Evolutionary conservation across 2,113 vertebrate species (phyloP).

Genomic region (Microcebus jonahi): DNA sequence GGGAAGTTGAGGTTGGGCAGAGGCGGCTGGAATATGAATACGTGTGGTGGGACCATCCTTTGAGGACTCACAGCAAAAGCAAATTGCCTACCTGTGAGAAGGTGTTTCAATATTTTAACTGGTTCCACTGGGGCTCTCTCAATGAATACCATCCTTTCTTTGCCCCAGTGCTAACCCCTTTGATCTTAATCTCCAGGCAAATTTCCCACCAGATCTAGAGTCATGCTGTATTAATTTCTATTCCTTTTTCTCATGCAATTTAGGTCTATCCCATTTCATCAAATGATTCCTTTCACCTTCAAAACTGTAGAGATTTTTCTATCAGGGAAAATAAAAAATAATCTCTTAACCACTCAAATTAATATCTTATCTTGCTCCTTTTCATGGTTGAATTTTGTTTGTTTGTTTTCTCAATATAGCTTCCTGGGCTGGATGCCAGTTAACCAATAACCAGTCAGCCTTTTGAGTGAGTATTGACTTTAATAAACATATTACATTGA

Average conservation of each 20-base stretch:
- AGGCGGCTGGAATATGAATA: not conserved
- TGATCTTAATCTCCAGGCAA: not conserved
- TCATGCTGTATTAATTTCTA: not conserved
- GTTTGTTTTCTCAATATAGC: not conserved
- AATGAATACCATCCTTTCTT: not conserved
- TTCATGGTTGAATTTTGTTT: not conserved
- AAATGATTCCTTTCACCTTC: not conserved
- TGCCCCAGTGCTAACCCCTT: not conserved
- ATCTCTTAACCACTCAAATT: not conserved
- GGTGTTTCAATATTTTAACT: not conserved
- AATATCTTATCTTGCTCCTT: not conserved
- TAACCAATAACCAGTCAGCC: not conserved
- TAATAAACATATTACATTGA: not conserved
- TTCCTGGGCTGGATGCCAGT: not conserved
- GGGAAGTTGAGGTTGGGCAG: not conserved
- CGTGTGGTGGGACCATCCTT: not conserved
- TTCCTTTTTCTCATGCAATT: not conserved
- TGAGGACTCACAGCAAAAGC: not conserved
- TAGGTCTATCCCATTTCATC: not conserved
- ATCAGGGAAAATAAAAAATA: not conserved
- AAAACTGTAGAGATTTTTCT: not conserved
- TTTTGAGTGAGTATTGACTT: not conserved
- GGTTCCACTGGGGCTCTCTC: not conserved
- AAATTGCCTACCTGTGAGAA: not conserved
- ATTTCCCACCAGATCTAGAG: not conserved